phyloP scores from a whole-genome alignment of 37 sponge, comb jelly and placozoan genomes.

The Bolinopsis microptera region DNA sequence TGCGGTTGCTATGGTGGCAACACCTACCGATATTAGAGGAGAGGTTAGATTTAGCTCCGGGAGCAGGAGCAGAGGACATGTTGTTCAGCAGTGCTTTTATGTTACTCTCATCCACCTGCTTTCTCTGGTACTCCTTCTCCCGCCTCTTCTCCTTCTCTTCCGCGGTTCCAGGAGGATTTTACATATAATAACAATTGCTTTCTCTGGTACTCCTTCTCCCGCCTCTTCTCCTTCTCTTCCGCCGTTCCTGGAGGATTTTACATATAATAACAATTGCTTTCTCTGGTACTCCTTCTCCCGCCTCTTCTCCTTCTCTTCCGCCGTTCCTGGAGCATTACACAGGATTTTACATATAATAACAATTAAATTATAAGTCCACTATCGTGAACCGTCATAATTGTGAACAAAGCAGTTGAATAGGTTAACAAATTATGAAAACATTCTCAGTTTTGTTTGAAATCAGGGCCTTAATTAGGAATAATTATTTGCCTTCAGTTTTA shows the following conservation, averaged over 20 bases:
- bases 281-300: constrained; percentile 3
- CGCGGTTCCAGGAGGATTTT: background rate
- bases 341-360: no score
- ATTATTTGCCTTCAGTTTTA: no score
- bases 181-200: no score
- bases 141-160: background rate
- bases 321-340: no score
- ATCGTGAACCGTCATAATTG: no score
- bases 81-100: constrained; percentile 15
- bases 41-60: background rate
- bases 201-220: constrained; percentile 5
- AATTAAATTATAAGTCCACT: no score
- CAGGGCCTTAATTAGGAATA: no score
- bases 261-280: no score
- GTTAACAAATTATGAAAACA: no score
- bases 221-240: background rate
- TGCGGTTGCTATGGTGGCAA: no score
- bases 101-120: constrained; percentile 51
- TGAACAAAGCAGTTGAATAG: no score
- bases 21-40: background rate
- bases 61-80: constrained; percentile 48
- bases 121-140: constrained; percentile 4
- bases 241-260: constrained; percentile 6
- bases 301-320: background rate
- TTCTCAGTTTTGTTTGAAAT: no score